Percentiles rank a stretch among this genome's conserved stretches.
Conservation (phyloP, 2,113 vertebrate species). For the Elephas maximus region DNA sequence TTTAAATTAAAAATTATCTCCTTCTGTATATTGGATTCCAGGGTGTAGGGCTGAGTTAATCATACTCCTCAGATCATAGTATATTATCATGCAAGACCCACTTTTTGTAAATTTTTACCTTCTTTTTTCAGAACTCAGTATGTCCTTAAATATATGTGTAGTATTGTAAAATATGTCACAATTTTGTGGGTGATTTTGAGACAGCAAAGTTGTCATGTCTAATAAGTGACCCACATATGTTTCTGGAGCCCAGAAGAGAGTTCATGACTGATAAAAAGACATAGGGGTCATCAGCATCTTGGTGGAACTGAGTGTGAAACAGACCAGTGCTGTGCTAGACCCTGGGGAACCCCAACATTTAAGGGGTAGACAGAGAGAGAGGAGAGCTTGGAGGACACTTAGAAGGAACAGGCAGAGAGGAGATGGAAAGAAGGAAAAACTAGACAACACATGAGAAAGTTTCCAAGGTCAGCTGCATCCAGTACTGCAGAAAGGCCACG, state of each 20-base stretch:
- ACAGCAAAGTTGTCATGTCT: background rate
- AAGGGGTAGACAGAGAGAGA: background rate
- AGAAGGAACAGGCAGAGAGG: background rate
- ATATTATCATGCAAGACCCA: too few species aligned
- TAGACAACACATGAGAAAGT: background rate
- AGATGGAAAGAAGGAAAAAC: background rate
- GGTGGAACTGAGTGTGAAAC: background rate
- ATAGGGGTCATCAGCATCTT: background rate
- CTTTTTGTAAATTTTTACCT: too few species aligned
- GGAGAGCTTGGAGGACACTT: background rate
- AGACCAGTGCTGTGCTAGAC: background rate
- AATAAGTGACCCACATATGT: background rate
- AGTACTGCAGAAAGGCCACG: too few species aligned
- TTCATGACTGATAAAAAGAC: background rate
- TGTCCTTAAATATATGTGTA: too few species aligned
- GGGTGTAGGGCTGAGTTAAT: too few species aligned
- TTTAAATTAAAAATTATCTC: too few species aligned
- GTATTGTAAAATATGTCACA: too few species aligned
- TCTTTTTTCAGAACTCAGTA: too few species aligned
- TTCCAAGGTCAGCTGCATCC: background rate
- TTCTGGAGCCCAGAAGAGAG: background rate
- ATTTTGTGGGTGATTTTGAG: background rate
- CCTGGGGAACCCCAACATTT: background rate
- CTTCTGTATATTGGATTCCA: too few species aligned
- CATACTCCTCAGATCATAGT: too few species aligned